phyloP scores from a whole-genome alignment of 2,888 invertebrate species.

The Zeuzera pyrina region DNA sequence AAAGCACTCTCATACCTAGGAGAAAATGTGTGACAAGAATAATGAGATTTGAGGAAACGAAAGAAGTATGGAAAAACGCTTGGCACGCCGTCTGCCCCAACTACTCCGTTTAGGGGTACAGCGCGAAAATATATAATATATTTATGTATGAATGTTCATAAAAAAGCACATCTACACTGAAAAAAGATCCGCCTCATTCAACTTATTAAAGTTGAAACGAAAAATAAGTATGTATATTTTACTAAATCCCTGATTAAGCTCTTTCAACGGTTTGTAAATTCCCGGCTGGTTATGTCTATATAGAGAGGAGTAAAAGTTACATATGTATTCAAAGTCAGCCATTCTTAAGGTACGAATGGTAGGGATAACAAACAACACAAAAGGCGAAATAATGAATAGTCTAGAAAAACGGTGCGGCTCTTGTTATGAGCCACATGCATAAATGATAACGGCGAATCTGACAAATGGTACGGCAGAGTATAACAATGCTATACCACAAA shows the following conservation, averaged over 20 bases:
- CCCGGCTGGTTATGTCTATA: conserved; percentile 52
- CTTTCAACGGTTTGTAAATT: conserved; percentile 54
- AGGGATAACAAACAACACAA: conserved; percentile 58
- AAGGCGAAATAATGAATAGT: conserved; percentile 66
- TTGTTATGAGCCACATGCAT: conserved; percentile 68
- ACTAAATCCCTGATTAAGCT: conserved; percentile 55
- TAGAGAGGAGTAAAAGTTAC: conserved; percentile 37
- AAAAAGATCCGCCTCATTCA: no score
- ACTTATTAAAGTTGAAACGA: conserved; percentile 35
- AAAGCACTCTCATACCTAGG: no score
- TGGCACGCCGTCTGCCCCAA: no score
- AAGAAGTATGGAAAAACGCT: no score
- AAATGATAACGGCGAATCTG: conserved; percentile 71
- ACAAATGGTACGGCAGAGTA: conserved; percentile 70
- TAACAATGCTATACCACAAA: conserved; percentile 70
- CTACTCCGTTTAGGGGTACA: no score
- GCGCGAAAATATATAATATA: no score
- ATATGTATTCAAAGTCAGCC: conserved; percentile 41
- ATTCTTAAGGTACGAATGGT: conserved; percentile 46
- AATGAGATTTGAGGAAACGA: no score
- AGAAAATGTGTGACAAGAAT: no score
- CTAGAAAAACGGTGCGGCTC: conserved; percentile 61
- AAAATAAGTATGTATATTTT: conserved; percentile 52
- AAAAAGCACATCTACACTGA: no score
- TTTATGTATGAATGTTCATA: no score